Evolutionary conservation across 2,113 vertebrate genomes (phyloP).

Genomic region (Hemibagrus wyckioides): DNA sequence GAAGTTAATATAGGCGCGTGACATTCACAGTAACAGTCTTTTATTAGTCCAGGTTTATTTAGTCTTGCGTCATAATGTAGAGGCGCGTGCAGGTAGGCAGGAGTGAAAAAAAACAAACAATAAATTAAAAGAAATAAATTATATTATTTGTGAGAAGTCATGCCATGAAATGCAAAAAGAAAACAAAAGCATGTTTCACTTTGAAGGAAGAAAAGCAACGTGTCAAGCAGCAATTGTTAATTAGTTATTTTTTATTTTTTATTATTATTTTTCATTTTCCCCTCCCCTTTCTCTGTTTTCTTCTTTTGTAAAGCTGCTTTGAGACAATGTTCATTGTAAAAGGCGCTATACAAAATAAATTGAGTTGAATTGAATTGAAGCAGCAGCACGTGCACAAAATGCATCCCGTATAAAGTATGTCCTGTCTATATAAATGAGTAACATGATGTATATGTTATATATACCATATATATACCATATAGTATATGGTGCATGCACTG

Average conservation of each 20-base stretch:
- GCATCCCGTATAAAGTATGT: neutral
- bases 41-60: neutral
- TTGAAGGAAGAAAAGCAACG: neutral
- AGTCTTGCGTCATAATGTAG: neutral
- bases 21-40: neutral
- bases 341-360: no score
- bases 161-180: neutral
- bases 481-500: neutral
- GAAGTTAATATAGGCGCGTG: neutral
- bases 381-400: neutral
- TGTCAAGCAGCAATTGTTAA: no score
- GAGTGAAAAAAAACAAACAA: neutral
- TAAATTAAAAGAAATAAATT: no score
- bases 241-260: no score
- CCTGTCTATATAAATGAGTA: neutral
- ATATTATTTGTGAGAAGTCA: neutral
- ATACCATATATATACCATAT: no score
- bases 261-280: no score
- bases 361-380: no score
- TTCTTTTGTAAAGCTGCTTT: no score
- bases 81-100: neutral
- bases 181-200: neutral
- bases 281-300: no score
- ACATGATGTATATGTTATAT: neutral
- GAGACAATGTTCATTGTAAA: no score